These are phyloP conservation scores for Porites lobata DNA, from an alignment of 92 coral and sea anemone genomes.

Conservation along the genomic window DNA sequence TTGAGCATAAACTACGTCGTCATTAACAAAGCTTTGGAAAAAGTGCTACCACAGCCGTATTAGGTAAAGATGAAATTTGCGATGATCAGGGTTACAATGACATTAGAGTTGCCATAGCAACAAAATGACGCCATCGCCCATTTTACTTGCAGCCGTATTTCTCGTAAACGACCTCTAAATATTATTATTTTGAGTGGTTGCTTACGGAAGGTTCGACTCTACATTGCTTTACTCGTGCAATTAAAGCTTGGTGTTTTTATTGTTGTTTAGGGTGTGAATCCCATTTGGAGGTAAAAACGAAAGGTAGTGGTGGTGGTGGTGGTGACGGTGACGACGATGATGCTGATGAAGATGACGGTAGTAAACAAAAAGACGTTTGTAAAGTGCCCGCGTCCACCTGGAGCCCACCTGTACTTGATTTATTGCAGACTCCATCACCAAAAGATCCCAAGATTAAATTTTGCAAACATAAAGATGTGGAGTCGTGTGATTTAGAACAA, in stretches of 20 bases:
- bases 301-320: slow-evolving; percentile 7
- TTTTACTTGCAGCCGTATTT: too few relatives aligned
- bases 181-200: too few relatives aligned
- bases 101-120: too few relatives aligned
- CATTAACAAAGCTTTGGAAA: too few relatives aligned
- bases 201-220: too few relatives aligned
- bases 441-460: slow-evolving; percentile 11
- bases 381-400: neutral
- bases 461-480: neutral
- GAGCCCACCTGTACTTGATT: slow-evolving; percentile 32
- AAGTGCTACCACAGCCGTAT: too few relatives aligned
- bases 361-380: slow-evolving; percentile 25
- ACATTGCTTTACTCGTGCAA: too few relatives aligned
- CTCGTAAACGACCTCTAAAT: too few relatives aligned
- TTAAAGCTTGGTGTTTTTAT: neutral
- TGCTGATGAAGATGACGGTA: neutral
- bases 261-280: slow-evolving; percentile 25
- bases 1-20: too few relatives aligned
- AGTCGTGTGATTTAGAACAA: slow-evolving; percentile 2
- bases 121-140: too few relatives aligned
- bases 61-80: too few relatives aligned
- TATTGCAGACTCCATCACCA: neutral
- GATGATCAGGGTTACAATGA: too few relatives aligned
- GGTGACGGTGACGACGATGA: slow-evolving; percentile 11
- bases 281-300: slow-evolving; percentile 12